phyloP scores from a whole-genome alignment of 2,797 vertebrate species.

The Gobionotothen gibberifrons region DNA sequence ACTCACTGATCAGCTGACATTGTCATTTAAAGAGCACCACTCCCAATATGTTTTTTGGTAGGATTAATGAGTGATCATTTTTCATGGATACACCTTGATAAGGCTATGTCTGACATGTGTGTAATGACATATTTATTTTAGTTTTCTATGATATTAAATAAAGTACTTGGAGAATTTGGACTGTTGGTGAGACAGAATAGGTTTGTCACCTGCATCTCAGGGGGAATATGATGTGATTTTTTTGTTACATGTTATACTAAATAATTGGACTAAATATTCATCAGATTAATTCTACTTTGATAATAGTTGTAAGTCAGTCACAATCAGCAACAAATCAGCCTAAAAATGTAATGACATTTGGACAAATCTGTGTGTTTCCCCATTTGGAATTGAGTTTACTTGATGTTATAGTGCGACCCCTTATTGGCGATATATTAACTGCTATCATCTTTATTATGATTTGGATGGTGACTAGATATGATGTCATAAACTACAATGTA shows the following conservation, averaged over 20 bases:
- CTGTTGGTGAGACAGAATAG: background rate
- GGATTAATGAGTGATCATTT: slow-evolving; percentile 28
- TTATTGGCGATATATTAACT: slow-evolving; percentile 21
- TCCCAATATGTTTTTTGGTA: slow-evolving; percentile 43
- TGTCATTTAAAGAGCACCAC: slow-evolving; percentile 55
- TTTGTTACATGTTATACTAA: background rate
- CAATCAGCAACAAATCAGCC: background rate
- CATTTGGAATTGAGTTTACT: slow-evolving; percentile 5
- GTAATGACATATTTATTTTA: background rate
- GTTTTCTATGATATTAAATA: background rate
- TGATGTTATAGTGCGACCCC: background rate
- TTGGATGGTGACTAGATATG: slow-evolving; percentile 24
- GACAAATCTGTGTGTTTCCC: background rate
- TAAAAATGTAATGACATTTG: slow-evolving; percentile 6
- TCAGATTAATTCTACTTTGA: background rate
- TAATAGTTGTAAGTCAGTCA: too few species aligned
- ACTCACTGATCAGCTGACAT: slow-evolving; percentile 60
- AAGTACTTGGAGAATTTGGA: background rate
- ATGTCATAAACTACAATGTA: slow-evolving; percentile 11
- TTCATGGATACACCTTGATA: background rate
- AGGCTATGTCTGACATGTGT: background rate
- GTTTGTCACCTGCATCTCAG: background rate
- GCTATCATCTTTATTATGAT: slow-evolving; percentile 15
- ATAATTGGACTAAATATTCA: slow-evolving; percentile 5
- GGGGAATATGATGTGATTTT: background rate